Evolutionary conservation across 2,888 invertebrate genomes (phyloP).

Genomic region (Mellilla xanthometata): DNA sequence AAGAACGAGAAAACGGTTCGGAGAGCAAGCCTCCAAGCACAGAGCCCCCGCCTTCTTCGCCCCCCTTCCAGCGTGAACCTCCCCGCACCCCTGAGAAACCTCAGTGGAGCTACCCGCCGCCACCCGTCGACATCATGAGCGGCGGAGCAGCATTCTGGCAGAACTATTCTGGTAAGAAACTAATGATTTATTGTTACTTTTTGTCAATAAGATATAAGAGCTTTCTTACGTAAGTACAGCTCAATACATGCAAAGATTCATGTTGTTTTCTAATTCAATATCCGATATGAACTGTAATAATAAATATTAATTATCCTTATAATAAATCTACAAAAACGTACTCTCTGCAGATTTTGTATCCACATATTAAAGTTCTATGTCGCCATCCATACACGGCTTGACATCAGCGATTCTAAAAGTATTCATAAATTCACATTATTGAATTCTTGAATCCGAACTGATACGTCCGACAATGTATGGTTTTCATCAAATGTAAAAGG

Average conservation of each 20-base stretch:
- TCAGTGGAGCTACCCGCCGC: conserved; percentile 81
- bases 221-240: too few relatives aligned
- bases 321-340: too few relatives aligned
- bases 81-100: conserved; percentile 75
- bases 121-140: conserved; percentile 89
- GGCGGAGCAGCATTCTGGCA: conserved; percentile 95
- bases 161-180: conserved; percentile 93
- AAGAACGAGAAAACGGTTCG: conserved; percentile 73
- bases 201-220: too few relatives aligned
- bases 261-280: too few relatives aligned
- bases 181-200: too few relatives aligned
- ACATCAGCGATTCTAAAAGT: conserved; percentile 25
- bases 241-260: too few relatives aligned
- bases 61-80: conserved; percentile 72
- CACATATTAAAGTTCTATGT: conserved; percentile 3
- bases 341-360: too few relatives aligned
- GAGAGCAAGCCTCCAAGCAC: conserved; percentile 75
- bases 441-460: conserved; percentile 42
- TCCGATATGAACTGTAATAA: too few relatives aligned
- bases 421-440: conserved; percentile 49
- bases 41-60: conserved; percentile 69
- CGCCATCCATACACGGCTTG: conserved; percentile 9
- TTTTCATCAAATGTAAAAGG: conserved; percentile 48
- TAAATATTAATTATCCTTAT: too few relatives aligned
- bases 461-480: conserved; percentile 42